A percentile compares a stretch with the other conserved stretches of the same genome.
Evolutionary conservation across 2,888 invertebrate species (phyloP).

Genomic region (Cybosia mesomella): DNA sequence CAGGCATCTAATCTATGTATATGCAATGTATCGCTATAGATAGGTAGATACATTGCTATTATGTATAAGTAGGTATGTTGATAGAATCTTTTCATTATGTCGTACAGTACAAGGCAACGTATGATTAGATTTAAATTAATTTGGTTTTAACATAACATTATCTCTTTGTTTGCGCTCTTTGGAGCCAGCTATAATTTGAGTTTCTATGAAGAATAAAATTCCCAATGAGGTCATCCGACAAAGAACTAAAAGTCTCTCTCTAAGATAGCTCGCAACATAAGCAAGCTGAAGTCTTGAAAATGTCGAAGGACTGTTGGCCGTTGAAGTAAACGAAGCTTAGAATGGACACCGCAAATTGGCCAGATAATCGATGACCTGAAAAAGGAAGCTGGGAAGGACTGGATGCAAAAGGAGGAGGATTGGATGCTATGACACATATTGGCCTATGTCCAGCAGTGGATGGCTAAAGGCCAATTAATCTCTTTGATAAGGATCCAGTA

Average conservation of each 20-base stretch:
- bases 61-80: background rate
- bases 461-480: too few species aligned
- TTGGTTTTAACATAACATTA: background rate
- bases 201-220: background rate
- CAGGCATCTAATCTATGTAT: slow-evolving; percentile 43
- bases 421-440: too few species aligned
- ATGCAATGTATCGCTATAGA: slow-evolving; percentile 23
- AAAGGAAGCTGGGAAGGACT: too few species aligned
- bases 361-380: too few species aligned
- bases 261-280: background rate
- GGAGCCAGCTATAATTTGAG: background rate
- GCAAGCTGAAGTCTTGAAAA: background rate
- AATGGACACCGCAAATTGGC: too few species aligned
- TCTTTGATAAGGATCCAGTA: too few species aligned
- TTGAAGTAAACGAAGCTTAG: too few species aligned
- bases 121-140: slow-evolving; percentile 1
- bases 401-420: too few species aligned
- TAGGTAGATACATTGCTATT: slow-evolving; percentile 3
- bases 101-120: background rate
- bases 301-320: too few species aligned
- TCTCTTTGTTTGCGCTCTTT: background rate
- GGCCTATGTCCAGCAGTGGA: too few species aligned
- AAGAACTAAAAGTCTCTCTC: background rate
- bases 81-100: slow-evolving; percentile 4
- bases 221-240: background rate